These are phyloP conservation scores for Rhogogaster chlorosoma DNA, from an alignment of 2,888 invertebrate species.

Conservation along the genomic window DNA sequence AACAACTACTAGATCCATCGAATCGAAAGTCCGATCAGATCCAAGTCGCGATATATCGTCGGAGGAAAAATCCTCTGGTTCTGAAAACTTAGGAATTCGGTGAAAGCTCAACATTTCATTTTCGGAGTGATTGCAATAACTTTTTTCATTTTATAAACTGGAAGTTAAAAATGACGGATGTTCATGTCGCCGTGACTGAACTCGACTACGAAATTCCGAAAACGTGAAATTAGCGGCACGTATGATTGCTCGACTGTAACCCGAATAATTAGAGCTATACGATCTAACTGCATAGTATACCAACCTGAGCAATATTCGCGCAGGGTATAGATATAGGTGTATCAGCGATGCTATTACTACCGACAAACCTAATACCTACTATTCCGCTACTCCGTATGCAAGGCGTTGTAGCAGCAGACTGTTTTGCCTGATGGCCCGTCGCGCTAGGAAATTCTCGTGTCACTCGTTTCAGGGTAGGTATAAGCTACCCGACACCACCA, in stretches of 20 bases:
- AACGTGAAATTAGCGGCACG: neutral
- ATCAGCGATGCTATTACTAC: neutral
- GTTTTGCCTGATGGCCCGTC: constrained; percentile 49
- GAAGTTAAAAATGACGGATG: neutral
- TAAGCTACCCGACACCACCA: neutral
- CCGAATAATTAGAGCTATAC: neutral
- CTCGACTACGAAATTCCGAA: neutral
- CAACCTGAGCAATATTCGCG: neutral
- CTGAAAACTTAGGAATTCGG: no score
- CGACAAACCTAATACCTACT: neutral
- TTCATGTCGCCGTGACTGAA: neutral
- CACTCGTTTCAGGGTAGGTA: constrained; percentile 31
- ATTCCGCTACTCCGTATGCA: constrained; percentile 29
- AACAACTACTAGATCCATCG: no score
- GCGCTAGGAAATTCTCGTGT: constrained; percentile 45
- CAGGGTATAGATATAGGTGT: neutral
- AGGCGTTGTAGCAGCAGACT: constrained; percentile 36
- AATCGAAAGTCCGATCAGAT: no score
- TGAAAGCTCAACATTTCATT: no score
- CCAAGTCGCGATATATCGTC: no score
- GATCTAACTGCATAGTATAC: neutral
- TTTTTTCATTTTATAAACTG: no score
- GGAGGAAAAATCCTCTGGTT: no score
- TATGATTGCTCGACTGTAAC: neutral
- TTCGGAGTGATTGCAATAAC: no score